phyloP scores from a whole-genome alignment of 2,888 invertebrate genomes.

The Osmoderma eremita region DNA sequence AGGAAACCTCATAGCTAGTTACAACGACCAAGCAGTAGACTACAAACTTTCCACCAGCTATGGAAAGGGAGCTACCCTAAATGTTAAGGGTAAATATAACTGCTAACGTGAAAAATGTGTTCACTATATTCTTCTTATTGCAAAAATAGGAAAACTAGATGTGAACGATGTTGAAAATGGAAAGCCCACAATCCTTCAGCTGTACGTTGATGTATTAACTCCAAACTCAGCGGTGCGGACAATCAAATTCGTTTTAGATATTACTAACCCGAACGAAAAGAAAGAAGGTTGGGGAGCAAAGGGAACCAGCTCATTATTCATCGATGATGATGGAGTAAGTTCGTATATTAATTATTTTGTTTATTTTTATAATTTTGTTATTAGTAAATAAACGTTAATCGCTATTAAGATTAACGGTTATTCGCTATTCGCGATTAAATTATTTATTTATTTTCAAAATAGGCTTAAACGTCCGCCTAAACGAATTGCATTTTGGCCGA shows the following conservation, averaged over 20 bases:
- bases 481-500: too few relatives aligned
- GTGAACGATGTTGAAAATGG: constrained; percentile 47
- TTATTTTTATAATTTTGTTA: neutral
- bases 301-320: constrained; percentile 51
- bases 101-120: constrained; percentile 57
- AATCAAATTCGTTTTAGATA: constrained; percentile 64
- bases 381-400: too few relatives aligned
- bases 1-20: constrained; percentile 50
- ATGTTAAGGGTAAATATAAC: constrained; percentile 52
- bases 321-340: constrained; percentile 52
- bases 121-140: constrained; percentile 55
- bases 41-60: constrained; percentile 50
- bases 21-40: constrained; percentile 45
- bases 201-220: constrained; percentile 65
- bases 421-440: too few relatives aligned
- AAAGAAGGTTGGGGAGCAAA: constrained; percentile 48
- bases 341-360: too few relatives aligned
- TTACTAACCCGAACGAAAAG: constrained; percentile 55
- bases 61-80: constrained; percentile 57
- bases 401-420: too few relatives aligned
- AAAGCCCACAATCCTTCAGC: constrained; percentile 65
- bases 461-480: too few relatives aligned
- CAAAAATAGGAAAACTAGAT: constrained; percentile 22
- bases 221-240: constrained; percentile 70
- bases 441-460: too few relatives aligned